Conservation (phyloP, 2,888 invertebrate species). For the Spodoptera exigua region DNA sequence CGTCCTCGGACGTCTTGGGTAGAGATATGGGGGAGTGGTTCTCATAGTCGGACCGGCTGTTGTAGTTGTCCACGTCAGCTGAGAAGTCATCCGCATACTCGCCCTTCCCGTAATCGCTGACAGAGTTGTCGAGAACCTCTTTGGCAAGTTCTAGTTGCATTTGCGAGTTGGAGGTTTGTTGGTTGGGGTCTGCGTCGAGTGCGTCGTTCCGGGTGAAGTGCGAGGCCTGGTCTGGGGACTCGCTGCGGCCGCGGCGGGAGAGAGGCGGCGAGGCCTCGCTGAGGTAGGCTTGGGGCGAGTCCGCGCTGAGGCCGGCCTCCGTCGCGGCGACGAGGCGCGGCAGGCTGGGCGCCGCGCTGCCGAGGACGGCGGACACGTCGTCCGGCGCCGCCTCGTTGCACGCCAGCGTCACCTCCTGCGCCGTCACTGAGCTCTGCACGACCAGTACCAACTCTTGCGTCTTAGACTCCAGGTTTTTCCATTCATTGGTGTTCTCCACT, state of each 20-base stretch:
- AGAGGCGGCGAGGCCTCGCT: background rate
- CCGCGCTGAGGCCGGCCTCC: no score
- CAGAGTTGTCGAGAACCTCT: constrained; percentile 53
- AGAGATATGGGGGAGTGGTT: constrained; percentile 73
- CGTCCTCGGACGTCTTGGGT: constrained; percentile 74
- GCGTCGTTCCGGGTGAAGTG: constrained; percentile 65
- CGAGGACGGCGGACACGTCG: constrained; percentile 63
- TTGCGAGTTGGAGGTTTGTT: constrained; percentile 63
- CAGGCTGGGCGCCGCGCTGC: constrained; percentile 76
- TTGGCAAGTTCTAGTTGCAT: constrained; percentile 62
- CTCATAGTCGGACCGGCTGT: constrained; percentile 68
- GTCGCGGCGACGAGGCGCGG: constrained; percentile 41
- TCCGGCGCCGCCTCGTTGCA: constrained; percentile 44
- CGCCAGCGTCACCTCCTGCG: constrained; percentile 37
- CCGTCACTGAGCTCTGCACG: constrained; percentile 69
- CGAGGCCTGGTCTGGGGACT: constrained; percentile 58
- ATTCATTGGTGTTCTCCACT: constrained; percentile 66
- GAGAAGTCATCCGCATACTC: constrained; percentile 75
- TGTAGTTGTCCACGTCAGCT: constrained; percentile 76
- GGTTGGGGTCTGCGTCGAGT: constrained; percentile 62
- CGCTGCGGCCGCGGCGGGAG: constrained; percentile 21
- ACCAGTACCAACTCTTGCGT: constrained; percentile 65
- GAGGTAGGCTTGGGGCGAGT: no score
- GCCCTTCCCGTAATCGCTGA: constrained; percentile 58
- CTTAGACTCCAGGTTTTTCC: constrained; percentile 56